Percentiles rank a stretch among this genome's conserved stretches.
These are phyloP conservation scores for Tachina fera DNA, from an alignment of 2,888 invertebrate genomes.

Conservation along the genomic window DNA sequence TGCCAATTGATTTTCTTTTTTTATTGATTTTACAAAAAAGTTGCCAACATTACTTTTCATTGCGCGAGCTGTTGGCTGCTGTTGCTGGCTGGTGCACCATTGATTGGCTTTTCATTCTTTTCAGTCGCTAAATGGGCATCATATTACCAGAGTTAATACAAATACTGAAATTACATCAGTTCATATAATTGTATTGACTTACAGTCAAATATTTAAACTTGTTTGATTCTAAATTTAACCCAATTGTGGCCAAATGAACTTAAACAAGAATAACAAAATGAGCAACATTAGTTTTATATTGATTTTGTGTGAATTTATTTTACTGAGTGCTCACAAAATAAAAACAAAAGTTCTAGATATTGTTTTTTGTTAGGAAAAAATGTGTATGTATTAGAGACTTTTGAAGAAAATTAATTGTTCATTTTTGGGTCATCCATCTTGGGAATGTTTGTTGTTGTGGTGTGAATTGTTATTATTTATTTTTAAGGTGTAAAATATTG, in stretches of 20 bases:
- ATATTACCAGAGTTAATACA: conserved; percentile 58
- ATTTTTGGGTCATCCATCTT: conserved; percentile 42
- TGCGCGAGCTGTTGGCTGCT: conserved; percentile 10
- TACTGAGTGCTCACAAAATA: background rate
- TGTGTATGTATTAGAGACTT: conserved; percentile 1
- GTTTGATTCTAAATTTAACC: conserved; percentile 66
- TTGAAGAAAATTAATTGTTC: conserved; percentile 41
- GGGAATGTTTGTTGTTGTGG: conserved; percentile 35
- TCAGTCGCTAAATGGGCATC: conserved; percentile 54
- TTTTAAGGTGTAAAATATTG: conserved; percentile 24
- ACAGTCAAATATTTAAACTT: conserved; percentile 62
- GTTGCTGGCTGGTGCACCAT: conserved; percentile 54
- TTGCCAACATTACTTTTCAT: conserved; percentile 42
- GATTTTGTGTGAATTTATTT: conserved; percentile 59
- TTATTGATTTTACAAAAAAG: conserved; percentile 21
- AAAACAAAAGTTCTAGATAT: conserved; percentile 7
- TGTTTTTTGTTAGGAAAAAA: background rate
- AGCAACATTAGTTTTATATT: conserved; percentile 22
- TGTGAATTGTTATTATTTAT: conserved; percentile 17
- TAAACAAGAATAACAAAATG: conserved; percentile 18
- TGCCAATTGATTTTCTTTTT: conserved; percentile 53
- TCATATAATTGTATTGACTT: conserved; percentile 45
- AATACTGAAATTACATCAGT: conserved; percentile 41
- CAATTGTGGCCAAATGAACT: conserved; percentile 61
- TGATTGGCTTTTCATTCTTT: conserved; percentile 10